phyloP scores from a whole-genome alignment of 2,888 invertebrate species.

The Apocheima hispidaria region DNA sequence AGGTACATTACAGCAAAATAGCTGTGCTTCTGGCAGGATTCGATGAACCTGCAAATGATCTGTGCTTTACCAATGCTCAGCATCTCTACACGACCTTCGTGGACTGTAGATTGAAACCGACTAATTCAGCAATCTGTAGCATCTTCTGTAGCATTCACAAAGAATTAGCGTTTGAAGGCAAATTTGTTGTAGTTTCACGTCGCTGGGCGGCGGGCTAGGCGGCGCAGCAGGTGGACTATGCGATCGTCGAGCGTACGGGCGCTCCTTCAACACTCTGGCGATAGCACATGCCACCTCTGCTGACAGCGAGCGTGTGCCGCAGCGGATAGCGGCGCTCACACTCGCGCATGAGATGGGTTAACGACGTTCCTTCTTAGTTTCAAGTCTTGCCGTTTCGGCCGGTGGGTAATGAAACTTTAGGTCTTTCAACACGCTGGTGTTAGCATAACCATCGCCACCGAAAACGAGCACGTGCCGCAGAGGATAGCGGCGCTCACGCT shows the following conservation, averaged over 20 bases:
- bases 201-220: conserved; percentile 73
- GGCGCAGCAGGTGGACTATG: conserved; percentile 82
- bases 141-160: too few relatives aligned
- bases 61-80: too few relatives aligned
- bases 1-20: too few relatives aligned
- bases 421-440: conserved; percentile 80
- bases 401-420: too few relatives aligned
- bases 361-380: background rate
- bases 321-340: conserved; percentile 76
- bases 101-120: too few relatives aligned
- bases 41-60: too few relatives aligned
- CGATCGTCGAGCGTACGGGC: conserved; percentile 76
- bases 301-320: conserved; percentile 69
- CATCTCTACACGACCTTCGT: too few relatives aligned
- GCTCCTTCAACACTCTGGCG: conserved; percentile 80
- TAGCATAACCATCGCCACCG: conserved; percentile 73
- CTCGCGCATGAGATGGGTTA: conserved; percentile 79
- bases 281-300: conserved; percentile 74
- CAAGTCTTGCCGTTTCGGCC: too few relatives aligned
- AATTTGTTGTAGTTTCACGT: conserved; percentile 70
- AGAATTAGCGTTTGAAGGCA: too few relatives aligned
- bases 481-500: conserved; percentile 76
- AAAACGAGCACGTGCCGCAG: conserved; percentile 72
- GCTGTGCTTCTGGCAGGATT: too few relatives aligned
- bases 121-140: too few relatives aligned